Evolutionary conservation across 2,797 vertebrate genomes (phyloP).

Genomic region (Selene dorsalis): DNA sequence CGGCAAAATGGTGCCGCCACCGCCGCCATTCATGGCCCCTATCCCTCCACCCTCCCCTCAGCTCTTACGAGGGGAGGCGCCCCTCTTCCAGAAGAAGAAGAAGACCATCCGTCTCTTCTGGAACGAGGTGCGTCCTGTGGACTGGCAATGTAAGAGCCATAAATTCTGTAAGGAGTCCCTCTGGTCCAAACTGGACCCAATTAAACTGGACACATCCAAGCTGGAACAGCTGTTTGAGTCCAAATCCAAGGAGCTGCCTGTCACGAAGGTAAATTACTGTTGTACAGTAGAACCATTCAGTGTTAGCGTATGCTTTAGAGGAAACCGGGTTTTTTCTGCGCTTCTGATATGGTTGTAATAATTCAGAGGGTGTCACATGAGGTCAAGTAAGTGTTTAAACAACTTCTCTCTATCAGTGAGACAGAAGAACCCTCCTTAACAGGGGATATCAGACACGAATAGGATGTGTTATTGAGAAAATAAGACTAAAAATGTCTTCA

Average conservation of each 20-base stretch:
- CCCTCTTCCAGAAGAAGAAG: slow-evolving; percentile 96
- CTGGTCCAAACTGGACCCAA: slow-evolving; percentile 96
- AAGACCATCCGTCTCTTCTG: slow-evolving; percentile 99
- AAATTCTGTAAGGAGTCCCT: slow-evolving; percentile 93
- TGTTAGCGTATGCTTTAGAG: background rate
- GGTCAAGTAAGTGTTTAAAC: background rate
- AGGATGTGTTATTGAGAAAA: background rate
- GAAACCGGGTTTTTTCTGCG: background rate
- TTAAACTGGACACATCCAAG: slow-evolving; percentile 96
- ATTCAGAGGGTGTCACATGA: background rate
- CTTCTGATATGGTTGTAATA: background rate
- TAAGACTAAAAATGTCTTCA: background rate
- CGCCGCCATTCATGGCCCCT: slow-evolving; percentile 86
- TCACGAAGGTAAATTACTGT: slow-evolving; percentile 90
- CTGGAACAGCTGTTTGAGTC: slow-evolving; percentile 98
- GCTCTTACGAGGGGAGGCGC: slow-evolving; percentile 88
- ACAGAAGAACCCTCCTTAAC: background rate
- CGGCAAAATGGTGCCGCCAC: slow-evolving; percentile 91
- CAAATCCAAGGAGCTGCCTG: slow-evolving; percentile 97
- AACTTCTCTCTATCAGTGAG: background rate
- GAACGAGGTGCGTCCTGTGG: slow-evolving; percentile 95
- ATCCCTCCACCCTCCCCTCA: slow-evolving; percentile 91
- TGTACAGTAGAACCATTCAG: slow-evolving; percentile 2
- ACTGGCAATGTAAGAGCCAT: slow-evolving; percentile 93
- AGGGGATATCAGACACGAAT: background rate